Evolutionary conservation across 2,113 vertebrate genomes (phyloP).

Genomic region (Alaudala cheleensis): DNA sequence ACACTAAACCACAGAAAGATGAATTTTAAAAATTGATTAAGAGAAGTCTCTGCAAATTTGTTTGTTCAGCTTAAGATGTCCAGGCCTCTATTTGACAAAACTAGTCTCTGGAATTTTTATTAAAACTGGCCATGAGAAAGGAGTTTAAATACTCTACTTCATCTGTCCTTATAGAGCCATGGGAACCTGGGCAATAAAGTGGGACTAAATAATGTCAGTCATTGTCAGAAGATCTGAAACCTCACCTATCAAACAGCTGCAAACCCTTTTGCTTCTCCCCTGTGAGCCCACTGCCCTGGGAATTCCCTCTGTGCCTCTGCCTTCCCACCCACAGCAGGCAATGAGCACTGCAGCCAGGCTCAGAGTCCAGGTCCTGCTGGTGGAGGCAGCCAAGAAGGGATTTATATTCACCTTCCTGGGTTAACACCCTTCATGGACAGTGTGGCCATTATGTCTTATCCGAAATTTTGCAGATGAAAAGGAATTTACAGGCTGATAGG

Average conservation of each 20-base stretch:
- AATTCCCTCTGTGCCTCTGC: background rate
- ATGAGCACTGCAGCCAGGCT: background rate
- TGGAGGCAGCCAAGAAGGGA: background rate
- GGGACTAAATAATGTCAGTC: background rate
- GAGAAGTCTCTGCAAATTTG: background rate
- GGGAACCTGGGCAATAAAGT: background rate
- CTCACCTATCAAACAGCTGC: rapidly evolving
- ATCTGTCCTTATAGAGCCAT: background rate
- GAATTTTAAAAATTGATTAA: background rate
- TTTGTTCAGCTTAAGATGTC: background rate
- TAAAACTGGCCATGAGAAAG: background rate
- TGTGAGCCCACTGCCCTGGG: rapidly evolving
- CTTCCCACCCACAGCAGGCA: background rate
- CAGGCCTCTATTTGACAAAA: background rate
- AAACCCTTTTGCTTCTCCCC: background rate
- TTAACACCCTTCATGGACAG: background rate
- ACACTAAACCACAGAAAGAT: background rate
- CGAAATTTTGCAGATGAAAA: background rate
- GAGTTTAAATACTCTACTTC: background rate
- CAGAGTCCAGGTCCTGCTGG: background rate
- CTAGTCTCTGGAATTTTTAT: background rate
- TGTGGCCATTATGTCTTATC: background rate
- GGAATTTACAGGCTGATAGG: background rate
- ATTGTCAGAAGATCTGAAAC: background rate
- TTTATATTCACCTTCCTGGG: background rate